Evolutionary conservation across 2,888 invertebrate species (phyloP), one percentile per base, ranked within the genome.

Genomic region (Bombyx huttoni): DNA sequence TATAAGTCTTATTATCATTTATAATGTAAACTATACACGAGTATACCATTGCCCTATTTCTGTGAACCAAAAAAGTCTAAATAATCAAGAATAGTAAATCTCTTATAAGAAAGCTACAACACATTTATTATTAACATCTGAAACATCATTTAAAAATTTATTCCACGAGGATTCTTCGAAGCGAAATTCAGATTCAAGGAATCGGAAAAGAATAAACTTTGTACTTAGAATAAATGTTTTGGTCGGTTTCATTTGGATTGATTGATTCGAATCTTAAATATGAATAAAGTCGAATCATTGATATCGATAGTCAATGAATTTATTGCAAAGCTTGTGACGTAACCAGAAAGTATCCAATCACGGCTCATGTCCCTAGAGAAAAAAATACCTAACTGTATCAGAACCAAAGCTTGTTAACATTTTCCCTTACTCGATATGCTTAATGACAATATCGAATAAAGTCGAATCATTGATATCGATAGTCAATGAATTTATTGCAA

Each of bases 261-360:
- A 50, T 47, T 55, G 55, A 57, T 57, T 60, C 58, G 57, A 56
- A 51, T 24, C 24, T 53, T 45, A 53, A 48, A 56, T 51, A 56
- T 53, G 52, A 58, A 57, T 56, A 50, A 51, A 49, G 54, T 53
- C 46, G 57, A 61, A 55, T 60, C 60, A 57, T 53, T 40, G 8
- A 34, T 40, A 40, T 40, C 40, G 40, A 40, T 40, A 40, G 40
- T 40, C 40, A 40, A 40, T 7, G 7, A 40, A 12, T 40, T 40
- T 40, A 40, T 40, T 40, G 40, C 9, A 12, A 7, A 7, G 40
- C 40, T 12, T 12, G 40, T 40, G 9, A 10, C 40, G 8, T 40
- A 10, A 12, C 40, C 40, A 12, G 46, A 46, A 49, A 53, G 48
- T 49, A 35, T 45, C 40, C 49, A 51, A 48, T 53, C 51, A 53